phyloP scores from a whole-genome alignment of 2,888 invertebrate species.

The Troides oblongomaculatus region DNA sequence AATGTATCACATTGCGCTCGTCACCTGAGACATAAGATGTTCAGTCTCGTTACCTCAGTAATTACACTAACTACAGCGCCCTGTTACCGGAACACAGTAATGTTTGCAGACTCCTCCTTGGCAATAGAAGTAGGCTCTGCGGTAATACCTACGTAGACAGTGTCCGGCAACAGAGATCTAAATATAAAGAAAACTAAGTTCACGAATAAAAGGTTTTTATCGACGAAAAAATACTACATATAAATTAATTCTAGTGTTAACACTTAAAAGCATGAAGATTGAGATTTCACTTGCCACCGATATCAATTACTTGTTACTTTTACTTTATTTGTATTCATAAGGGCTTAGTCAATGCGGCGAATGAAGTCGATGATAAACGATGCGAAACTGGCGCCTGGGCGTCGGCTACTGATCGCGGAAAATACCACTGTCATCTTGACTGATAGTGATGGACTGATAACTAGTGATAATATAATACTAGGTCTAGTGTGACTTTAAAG shows the following conservation, averaged over 20 bases:
- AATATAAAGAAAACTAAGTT: too few species aligned
- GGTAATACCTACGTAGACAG: too few species aligned
- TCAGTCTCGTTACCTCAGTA: too few species aligned
- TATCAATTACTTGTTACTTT: slow-evolving; percentile 48
- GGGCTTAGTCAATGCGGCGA: slow-evolving; percentile 57
- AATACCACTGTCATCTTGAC: slow-evolving; percentile 78
- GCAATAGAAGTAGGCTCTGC: too few species aligned
- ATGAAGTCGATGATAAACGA: slow-evolving; percentile 71
- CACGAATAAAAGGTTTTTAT: neutral
- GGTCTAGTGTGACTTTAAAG: neutral
- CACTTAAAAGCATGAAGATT: slow-evolving; percentile 24
- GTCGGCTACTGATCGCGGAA: slow-evolving; percentile 75
- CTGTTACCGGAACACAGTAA: too few species aligned
- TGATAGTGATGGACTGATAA: slow-evolving; percentile 63
- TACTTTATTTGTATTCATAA: slow-evolving; percentile 55
- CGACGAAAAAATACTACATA: neutral
- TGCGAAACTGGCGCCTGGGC: slow-evolving; percentile 64
- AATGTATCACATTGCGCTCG: too few species aligned
- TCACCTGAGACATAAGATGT: too few species aligned
- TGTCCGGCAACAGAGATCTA: too few species aligned
- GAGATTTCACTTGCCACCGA: slow-evolving; percentile 36
- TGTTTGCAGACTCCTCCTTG: too few species aligned
- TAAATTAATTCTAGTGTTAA: neutral
- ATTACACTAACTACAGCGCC: too few species aligned
- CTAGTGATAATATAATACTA: neutral